phyloP scores from a whole-genome alignment of 1,140 invertebrate species.

The Microplitis demolitor region DNA sequence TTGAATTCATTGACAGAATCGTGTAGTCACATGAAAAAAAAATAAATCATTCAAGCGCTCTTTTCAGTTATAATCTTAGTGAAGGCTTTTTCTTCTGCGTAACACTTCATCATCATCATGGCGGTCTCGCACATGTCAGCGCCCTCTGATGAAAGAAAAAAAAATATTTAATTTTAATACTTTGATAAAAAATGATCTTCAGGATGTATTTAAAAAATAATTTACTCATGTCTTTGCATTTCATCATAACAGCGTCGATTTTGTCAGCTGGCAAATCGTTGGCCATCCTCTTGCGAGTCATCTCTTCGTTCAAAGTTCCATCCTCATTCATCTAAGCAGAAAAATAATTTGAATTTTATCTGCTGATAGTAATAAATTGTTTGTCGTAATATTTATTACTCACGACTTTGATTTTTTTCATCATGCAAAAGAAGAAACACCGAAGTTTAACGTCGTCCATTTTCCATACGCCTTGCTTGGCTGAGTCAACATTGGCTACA shows the following conservation, averaged over 20 bases:
- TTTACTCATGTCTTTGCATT: constrained; percentile 27
- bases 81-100: neutral
- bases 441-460: constrained; percentile 27
- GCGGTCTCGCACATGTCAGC: constrained; percentile 30
- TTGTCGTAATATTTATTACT: neutral
- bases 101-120: neutral
- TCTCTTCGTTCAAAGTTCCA: constrained; percentile 5
- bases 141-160: constrained; percentile 11
- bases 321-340: neutral
- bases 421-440: constrained; percentile 33
- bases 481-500: neutral
- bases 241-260: constrained; percentile 18
- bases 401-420: constrained; percentile 38
- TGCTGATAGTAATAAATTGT: neutral
- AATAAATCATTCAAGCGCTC: too few species aligned
- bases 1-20: too few species aligned
- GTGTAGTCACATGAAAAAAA: too few species aligned
- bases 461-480: neutral
- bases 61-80: too few species aligned
- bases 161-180: neutral
- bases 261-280: constrained; percentile 11
- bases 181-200: neutral
- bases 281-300: neutral
- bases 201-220: neutral
- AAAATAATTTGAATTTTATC: too few species aligned